phyloP scores from a whole-genome alignment of 2,797 vertebrate genomes.

The Heliangelus exortis region DNA sequence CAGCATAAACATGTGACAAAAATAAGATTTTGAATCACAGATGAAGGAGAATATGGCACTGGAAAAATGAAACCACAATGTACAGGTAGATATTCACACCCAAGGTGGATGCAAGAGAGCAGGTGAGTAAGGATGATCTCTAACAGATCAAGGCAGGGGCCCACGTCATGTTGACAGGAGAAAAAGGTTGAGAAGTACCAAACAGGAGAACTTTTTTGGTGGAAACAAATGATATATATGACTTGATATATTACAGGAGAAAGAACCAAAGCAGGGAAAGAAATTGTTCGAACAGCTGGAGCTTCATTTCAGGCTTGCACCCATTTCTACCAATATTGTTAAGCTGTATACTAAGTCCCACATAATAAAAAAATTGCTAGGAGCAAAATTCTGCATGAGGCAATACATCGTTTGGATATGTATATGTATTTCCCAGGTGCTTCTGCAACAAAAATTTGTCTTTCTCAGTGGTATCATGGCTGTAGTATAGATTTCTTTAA shows the following conservation, averaged over 20 bases:
- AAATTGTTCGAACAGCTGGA: neutral
- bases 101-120: neutral
- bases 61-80: neutral
- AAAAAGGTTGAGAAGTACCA: neutral
- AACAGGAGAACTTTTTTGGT: neutral
- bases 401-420: rapidly evolving
- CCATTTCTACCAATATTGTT: neutral
- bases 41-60: neutral
- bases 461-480: neutral
- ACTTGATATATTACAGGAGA: neutral
- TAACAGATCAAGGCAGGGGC: neutral
- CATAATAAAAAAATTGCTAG: neutral
- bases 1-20: neutral
- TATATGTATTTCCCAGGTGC: neutral
- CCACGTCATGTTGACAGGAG: rapidly evolving
- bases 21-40: neutral
- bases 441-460: neutral
- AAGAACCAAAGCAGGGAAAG: neutral
- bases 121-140: neutral
- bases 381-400: neutral
- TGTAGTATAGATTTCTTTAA: neutral
- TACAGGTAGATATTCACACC: neutral
- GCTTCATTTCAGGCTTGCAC: neutral
- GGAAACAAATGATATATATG: neutral
- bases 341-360: neutral